phyloP scores from a whole-genome alignment of 1,140 invertebrate genomes.

The Gonatopus flavifemur region DNA sequence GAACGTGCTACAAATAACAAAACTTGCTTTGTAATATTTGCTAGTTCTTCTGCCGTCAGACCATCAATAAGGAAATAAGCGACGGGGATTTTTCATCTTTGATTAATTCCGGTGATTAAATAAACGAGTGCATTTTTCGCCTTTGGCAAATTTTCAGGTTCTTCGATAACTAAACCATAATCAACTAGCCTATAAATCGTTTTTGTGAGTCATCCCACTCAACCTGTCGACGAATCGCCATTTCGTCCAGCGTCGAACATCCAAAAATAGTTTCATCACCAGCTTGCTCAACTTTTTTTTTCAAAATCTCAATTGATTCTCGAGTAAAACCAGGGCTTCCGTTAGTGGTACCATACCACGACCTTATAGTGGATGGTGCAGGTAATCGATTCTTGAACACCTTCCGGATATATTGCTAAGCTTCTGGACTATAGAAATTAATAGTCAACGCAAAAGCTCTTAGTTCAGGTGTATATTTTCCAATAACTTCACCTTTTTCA shows the following conservation, averaged over 20 bases:
- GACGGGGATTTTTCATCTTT: too few species aligned
- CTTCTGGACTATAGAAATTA: slow-evolving; percentile 42
- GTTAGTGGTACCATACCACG: slow-evolving; percentile 45
- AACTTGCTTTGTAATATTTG: too few species aligned
- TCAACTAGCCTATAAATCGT: slow-evolving; percentile 22
- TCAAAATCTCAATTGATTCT: slow-evolving; percentile 43
- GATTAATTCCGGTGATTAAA: too few species aligned
- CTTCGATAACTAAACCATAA: too few species aligned
- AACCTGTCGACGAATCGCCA: slow-evolving; percentile 23
- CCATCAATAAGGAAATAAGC: too few species aligned
- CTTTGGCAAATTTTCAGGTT: too few species aligned
- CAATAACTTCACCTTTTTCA: too few species aligned
- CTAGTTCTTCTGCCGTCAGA: too few species aligned
- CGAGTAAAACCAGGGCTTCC: slow-evolving; percentile 44
- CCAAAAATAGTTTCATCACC: slow-evolving; percentile 5
- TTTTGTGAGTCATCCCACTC: slow-evolving; percentile 19
- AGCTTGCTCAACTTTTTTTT: slow-evolving; percentile 23
- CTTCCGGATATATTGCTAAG: slow-evolving; percentile 47
- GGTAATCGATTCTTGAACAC: slow-evolving; percentile 45
- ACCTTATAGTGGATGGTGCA: slow-evolving; percentile 41
- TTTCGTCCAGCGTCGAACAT: slow-evolving; percentile 25
- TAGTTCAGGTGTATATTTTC: too few species aligned
- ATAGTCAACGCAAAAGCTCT: too few species aligned
- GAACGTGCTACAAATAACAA: too few species aligned
- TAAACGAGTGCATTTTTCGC: too few species aligned